These are phyloP conservation scores for Oryzias sinensis DNA, from an alignment of 2,797 vertebrate genomes.

Conservation along the genomic window DNA sequence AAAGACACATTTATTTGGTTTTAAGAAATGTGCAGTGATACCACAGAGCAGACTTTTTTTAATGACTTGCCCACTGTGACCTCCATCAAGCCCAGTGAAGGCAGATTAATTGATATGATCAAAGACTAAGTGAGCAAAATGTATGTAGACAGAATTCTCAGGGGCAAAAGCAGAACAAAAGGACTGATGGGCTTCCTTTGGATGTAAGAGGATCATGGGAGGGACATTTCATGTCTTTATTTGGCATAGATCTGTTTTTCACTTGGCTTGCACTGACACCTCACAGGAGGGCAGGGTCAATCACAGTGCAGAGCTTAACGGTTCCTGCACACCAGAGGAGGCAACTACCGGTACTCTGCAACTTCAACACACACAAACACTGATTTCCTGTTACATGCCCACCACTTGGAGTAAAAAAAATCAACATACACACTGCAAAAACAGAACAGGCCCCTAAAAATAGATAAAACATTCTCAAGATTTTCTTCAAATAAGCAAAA, in stretches of 20 bases:
- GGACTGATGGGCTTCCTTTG: constrained; percentile 14
- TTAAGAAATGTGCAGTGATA: constrained; percentile 31
- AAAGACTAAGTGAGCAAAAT: constrained; percentile 55
- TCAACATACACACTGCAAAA: no score
- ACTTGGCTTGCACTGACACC: constrained; percentile 49
- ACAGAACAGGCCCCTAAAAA: no score
- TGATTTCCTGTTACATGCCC: constrained; percentile 25
- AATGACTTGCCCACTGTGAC: constrained; percentile 28
- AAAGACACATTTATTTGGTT: constrained; percentile 23
- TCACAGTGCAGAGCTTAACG: constrained; percentile 61
- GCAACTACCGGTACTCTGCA: constrained; percentile 13
- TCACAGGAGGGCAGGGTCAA: constrained; percentile 58
- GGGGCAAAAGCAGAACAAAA: constrained; percentile 28
- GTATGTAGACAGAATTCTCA: constrained; percentile 40
- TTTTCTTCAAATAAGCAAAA: no score
- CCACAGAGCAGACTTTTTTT: constrained; percentile 40
- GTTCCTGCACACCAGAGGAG: constrained; percentile 28
- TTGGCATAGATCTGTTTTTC: constrained; percentile 55
- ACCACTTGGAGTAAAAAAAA: constrained; percentile 12
- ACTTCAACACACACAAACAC: constrained; percentile 33
- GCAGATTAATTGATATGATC: constrained; percentile 63
- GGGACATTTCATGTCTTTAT: constrained; percentile 51
- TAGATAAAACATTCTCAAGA: no score
- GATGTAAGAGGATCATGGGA: constrained; percentile 11
- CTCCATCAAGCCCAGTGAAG: constrained; percentile 39